A percentile compares a stretch with the other conserved stretches of the same genome.
Evolutionary conservation across 2,797 vertebrate genomes (phyloP).

Genomic region (Lutjanus argentimaculatus): DNA sequence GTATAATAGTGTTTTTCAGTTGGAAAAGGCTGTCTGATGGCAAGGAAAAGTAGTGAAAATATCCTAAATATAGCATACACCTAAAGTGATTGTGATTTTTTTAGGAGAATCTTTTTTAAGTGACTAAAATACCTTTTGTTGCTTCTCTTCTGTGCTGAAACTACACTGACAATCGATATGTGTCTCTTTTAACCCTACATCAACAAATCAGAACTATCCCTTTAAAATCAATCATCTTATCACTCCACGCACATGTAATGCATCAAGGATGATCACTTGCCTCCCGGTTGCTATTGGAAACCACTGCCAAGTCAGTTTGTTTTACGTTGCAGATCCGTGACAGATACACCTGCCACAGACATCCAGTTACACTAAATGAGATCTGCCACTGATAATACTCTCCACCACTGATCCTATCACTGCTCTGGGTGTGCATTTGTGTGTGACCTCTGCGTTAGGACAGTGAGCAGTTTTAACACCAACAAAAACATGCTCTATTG

Average conservation of each 20-base stretch:
- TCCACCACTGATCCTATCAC: conserved; percentile 60
- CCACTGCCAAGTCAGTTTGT: conserved; percentile 21
- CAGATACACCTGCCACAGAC: conserved; percentile 35
- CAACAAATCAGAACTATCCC: not conserved
- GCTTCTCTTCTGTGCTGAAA: too few relatives aligned
- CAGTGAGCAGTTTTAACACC: not conserved
- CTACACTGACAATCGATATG: too few relatives aligned
- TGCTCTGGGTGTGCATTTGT: conserved; percentile 1
- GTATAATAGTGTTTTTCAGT: too few relatives aligned
- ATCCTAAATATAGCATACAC: too few relatives aligned
- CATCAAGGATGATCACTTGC: conserved; percentile 23
- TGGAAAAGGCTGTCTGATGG: too few relatives aligned
- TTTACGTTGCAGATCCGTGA: conserved; percentile 26
- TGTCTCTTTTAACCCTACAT: too few relatives aligned
- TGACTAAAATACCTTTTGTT: too few relatives aligned
- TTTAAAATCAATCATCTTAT: conserved; percentile 36
- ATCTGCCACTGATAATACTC: conserved; percentile 51
- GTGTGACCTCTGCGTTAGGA: conserved; percentile 47
- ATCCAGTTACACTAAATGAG: conserved; percentile 45
- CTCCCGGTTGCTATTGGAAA: conserved; percentile 24
- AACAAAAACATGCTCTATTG: conserved; percentile 24
- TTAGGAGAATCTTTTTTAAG: too few relatives aligned
- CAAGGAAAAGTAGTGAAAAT: too few relatives aligned
- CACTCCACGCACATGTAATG: conserved; percentile 3
- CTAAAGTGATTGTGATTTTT: too few relatives aligned